These are phyloP conservation scores for Deilephila elpenor DNA, from an alignment of 2,888 invertebrate genomes.

Conservation along the genomic window DNA sequence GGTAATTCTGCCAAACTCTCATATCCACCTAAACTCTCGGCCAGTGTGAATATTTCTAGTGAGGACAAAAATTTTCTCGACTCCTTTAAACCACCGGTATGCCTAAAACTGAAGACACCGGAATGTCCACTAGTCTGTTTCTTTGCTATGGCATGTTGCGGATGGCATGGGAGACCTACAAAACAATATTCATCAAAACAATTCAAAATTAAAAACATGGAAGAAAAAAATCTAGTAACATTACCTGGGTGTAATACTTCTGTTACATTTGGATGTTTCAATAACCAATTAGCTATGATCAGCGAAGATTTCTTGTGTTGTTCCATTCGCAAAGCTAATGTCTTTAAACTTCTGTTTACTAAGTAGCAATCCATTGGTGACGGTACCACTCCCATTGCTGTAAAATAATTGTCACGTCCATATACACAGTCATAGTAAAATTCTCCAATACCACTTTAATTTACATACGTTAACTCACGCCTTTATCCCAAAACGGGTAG, in stretches of 20 bases:
- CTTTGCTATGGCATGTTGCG: slow-evolving; percentile 91
- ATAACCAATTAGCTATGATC: slow-evolving; percentile 91
- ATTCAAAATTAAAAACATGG: not conserved
- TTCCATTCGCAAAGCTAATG: slow-evolving; percentile 95
- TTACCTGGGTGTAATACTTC: slow-evolving; percentile 93
- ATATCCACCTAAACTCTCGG: slow-evolving; percentile 97
- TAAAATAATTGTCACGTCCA: slow-evolving; percentile 41
- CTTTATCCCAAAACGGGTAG: no score
- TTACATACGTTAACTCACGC: no score
- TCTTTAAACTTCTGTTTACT: slow-evolving; percentile 97
- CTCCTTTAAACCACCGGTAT: slow-evolving; percentile 90
- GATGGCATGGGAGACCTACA: slow-evolving; percentile 92
- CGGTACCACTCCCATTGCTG: slow-evolving; percentile 96
- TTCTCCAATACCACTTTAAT: no score
- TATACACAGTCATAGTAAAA: not conserved
- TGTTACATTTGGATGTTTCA: slow-evolving; percentile 90
- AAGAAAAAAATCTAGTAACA: not conserved
- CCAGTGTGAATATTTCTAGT: slow-evolving; percentile 92
- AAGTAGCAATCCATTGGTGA: slow-evolving; percentile 98
- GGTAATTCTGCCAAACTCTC: slow-evolving; percentile 98
- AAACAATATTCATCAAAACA: slow-evolving; percentile 37
- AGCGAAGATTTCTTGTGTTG: slow-evolving; percentile 92
- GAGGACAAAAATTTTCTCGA: slow-evolving; percentile 89
- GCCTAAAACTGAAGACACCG: slow-evolving; percentile 95
- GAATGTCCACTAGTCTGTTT: slow-evolving; percentile 94